Conservation (phyloP, 2,797 vertebrate genomes). For the Holocentrus rufus region DNA sequence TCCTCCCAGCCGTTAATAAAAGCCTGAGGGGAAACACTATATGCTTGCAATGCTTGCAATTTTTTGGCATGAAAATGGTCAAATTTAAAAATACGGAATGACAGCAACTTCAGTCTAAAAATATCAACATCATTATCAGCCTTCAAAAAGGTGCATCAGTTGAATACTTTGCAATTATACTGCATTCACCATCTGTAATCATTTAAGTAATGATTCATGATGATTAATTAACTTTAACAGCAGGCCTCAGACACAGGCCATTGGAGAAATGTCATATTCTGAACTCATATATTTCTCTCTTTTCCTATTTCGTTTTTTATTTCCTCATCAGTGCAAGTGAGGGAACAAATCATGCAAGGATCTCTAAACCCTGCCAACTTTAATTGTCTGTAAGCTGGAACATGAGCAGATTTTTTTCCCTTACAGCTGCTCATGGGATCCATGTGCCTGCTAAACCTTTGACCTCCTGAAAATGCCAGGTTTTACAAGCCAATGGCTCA, state of each 20-base stretch:
- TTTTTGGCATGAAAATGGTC: too few relatives aligned
- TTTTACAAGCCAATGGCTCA: constrained; percentile 57
- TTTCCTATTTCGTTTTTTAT: constrained; percentile 1
- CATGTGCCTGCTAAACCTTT: constrained; percentile 40
- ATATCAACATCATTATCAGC: too few relatives aligned
- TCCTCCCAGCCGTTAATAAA: too few relatives aligned
- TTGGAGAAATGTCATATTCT: background rate
- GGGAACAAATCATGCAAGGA: constrained; percentile 3
- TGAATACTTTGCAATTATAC: too few relatives aligned
- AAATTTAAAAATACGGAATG: too few relatives aligned
- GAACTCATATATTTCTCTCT: background rate
- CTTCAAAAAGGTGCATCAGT: too few relatives aligned
- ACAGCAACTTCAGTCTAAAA: too few relatives aligned
- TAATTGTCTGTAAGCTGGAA: background rate
- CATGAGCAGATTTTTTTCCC: constrained; percentile 40
- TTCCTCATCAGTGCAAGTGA: constrained; percentile 16
- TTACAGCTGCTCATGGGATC: constrained; percentile 24
- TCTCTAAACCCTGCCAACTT: constrained; percentile 2
- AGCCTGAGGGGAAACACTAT: too few relatives aligned
- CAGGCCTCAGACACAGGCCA: background rate
- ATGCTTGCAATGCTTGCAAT: too few relatives aligned
- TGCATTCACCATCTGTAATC: too few relatives aligned
- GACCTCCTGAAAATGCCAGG: constrained; percentile 52
- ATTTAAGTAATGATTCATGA: too few relatives aligned
- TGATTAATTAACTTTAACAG: too few relatives aligned